Evolutionary conservation across 2,888 invertebrate genomes (phyloP), one percentile per base, ranked within the genome.

Genomic region (Stenchaetothrips biformis): DNA sequence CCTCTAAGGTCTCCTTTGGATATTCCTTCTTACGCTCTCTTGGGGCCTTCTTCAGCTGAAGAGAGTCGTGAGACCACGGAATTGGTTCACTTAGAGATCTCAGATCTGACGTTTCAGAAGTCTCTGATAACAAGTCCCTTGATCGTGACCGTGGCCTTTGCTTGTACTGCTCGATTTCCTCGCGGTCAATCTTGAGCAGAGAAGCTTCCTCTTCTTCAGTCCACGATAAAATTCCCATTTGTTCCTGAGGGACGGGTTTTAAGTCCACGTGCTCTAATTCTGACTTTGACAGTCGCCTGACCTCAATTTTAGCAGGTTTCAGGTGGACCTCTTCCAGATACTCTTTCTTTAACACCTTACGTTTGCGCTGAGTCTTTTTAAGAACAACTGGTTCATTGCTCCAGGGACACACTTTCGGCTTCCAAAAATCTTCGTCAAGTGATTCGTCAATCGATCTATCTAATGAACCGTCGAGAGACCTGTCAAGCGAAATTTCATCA

Each of bases 11-110:
- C 83, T 88, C 88, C 81, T 86, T 87, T 6, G 84, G 84, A 47
- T 87, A 83, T 82, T 87, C 86, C 83, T 87, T 88, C 79, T 83
- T 85, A 21, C 11, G 67, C 79, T 87, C 86, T 25, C 85, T 83
- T 83, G 85, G 85, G 81, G 87, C 86, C 83, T 87, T 88, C 83
- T 90, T 92, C 48, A 92, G 85, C 59, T 86, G 87, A n/a, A 91
- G 88, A 82, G 90, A 89, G 86, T 93, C 91, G 84, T 93, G 89
- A 4, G 91, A 93, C 91, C 91, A 91, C 11, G 91, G 89, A 84
- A 89, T 85, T 25, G 82, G 79, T 8, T 74, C 67, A 74, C 67
- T 74, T 1, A 74, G 21, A 21, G 67, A 74, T 25, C 25, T 21
- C 7, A 74, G 7, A 7, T 74, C 67, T 7, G 67, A 74, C 7